Percentiles rank a stretch among this genome's conserved stretches.
These are phyloP conservation scores for Pristionchus entomophagus DNA, from an alignment of 2,888 invertebrate species.

Conservation along the genomic window DNA sequence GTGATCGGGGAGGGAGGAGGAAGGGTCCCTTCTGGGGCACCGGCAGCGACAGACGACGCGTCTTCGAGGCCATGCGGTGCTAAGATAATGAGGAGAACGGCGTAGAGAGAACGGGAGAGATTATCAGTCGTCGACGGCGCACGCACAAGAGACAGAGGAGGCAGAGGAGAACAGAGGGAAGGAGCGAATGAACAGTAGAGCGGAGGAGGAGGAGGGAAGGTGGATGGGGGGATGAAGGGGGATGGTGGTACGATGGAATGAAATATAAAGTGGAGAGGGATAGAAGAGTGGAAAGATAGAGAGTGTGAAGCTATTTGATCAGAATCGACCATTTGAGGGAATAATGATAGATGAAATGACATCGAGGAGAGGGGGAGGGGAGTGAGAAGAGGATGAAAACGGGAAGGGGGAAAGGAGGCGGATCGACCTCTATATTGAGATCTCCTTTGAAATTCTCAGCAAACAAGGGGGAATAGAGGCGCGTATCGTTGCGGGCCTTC, in stretches of 20 bases:
- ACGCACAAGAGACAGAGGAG: not conserved
- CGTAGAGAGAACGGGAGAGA: not conserved
- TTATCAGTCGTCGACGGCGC: not conserved
- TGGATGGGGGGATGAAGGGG: not conserved
- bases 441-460: slow-evolving; percentile 27
- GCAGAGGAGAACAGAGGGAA: not conserved
- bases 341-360: slow-evolving; percentile 5
- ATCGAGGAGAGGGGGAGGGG: not conserved
- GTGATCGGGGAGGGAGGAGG: slow-evolving; percentile 36
- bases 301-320: slow-evolving; percentile 1
- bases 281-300: not conserved
- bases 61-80: slow-evolving; percentile 24
- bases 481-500: slow-evolving; percentile 23
- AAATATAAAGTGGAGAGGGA: not conserved
- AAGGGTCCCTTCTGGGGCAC: slow-evolving; percentile 36
- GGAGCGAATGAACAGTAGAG: slow-evolving; percentile 19
- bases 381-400: not conserved
- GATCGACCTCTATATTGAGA: slow-evolving; percentile 41
- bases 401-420: slow-evolving; percentile 9
- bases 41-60: slow-evolving; percentile 37
- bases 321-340: slow-evolving; percentile 32
- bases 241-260: not conserved
- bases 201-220: not conserved
- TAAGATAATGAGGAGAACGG: not conserved
- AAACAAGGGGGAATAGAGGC: slow-evolving; percentile 21